Evolutionary conservation across 2,888 invertebrate species (phyloP).

Genomic region (Penaeus monodon): DNA sequence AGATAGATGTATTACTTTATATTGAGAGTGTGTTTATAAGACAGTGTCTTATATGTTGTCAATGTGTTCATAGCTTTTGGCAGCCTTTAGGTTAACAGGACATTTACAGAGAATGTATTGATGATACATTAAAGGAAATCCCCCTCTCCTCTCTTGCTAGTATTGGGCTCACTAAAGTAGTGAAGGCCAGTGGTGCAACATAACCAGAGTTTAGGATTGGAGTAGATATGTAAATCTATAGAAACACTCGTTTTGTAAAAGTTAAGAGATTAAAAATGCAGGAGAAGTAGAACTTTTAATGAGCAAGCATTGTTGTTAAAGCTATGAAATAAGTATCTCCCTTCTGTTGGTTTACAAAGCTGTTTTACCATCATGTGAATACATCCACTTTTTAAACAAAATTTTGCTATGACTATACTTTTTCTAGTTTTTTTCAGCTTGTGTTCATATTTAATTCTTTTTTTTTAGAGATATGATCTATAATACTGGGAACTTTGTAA

Average conservation of each 20-base stretch:
- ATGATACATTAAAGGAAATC: neutral
- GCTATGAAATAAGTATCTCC: neutral
- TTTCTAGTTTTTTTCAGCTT: neutral
- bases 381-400: neutral
- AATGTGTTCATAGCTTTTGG: slow-evolving; percentile 28
- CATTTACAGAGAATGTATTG: neutral
- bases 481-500: too few relatives aligned
- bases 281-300: neutral
- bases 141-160: neutral
- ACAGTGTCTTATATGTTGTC: slow-evolving; percentile 28
- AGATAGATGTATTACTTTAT: slow-evolving; percentile 31
- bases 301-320: neutral
- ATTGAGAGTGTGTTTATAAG: slow-evolving; percentile 44
- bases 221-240: too few relatives aligned
- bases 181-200: too few relatives aligned
- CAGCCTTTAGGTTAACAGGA: neutral
- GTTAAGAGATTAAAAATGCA: neutral
- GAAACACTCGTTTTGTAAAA: too few relatives aligned
- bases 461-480: too few relatives aligned
- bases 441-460: neutral
- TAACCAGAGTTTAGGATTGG: too few relatives aligned
- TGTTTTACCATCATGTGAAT: slow-evolving; percentile 2
- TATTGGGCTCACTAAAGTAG: neutral
- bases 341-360: neutral
- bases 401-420: neutral